These are phyloP conservation scores for Taxidea taxus DNA, from an alignment of 2,113 vertebrate genomes.

Conservation along the genomic window DNA sequence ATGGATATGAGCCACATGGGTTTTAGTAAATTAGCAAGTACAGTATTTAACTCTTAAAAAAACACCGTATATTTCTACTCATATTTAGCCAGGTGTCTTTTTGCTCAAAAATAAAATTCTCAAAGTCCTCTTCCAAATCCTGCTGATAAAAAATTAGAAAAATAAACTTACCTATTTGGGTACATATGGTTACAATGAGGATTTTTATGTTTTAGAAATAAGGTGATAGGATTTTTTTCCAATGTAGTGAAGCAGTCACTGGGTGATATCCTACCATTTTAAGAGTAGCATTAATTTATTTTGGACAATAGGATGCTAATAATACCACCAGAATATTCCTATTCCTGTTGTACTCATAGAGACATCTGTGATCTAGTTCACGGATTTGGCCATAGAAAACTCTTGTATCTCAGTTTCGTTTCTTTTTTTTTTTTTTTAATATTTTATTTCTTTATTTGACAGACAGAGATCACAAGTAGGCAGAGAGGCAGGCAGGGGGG, in stretches of 20 bases:
- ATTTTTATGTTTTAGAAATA: not conserved
- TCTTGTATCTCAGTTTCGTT: not conserved
- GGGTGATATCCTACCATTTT: not conserved
- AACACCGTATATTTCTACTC: not conserved
- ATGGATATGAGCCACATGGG: not conserved
- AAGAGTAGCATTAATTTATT: not conserved
- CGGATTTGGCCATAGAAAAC: not conserved
- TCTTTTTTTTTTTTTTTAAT: not conserved
- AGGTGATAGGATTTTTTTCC: not conserved
- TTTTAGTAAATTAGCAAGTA: not conserved
- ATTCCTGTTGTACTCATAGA: not conserved
- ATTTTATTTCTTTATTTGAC: no score
- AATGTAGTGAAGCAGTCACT: not conserved
- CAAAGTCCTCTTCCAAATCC: not conserved
- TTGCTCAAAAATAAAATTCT: not conserved
- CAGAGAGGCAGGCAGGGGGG: no score
- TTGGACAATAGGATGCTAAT: not conserved
- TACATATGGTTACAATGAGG: not conserved
- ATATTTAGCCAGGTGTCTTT: not conserved
- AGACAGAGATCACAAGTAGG: no score
- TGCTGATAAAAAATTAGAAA: not conserved
- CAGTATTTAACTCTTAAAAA: not conserved
- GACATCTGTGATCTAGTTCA: not conserved
- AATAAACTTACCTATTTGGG: not conserved
- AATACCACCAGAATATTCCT: not conserved